Percentiles rank a stretch among this genome's conserved stretches.
These are phyloP conservation scores for Tricholauxania praeusta DNA, from an alignment of 2,888 invertebrate genomes.

Conservation along the genomic window DNA sequence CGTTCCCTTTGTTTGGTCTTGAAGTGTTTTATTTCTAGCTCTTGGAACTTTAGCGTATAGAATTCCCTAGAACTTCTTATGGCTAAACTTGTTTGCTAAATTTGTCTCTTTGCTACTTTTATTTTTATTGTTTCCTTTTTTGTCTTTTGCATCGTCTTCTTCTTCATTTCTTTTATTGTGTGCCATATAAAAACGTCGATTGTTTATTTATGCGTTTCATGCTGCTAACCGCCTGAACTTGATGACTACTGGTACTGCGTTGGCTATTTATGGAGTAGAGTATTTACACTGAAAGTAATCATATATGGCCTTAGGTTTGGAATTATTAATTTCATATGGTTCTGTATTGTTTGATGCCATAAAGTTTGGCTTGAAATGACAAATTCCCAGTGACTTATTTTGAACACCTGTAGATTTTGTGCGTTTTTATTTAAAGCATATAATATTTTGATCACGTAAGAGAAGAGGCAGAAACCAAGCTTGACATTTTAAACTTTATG, in stretches of 20 bases:
- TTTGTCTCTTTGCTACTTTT: conserved; percentile 13
- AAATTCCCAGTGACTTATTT: no score
- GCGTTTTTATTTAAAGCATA: no score
- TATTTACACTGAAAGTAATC: no score
- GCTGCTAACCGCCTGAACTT: conserved; percentile 33
- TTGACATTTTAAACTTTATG: no score
- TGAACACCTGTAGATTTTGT: no score
- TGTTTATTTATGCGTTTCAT: conserved; percentile 32
- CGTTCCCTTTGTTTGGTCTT: conserved; percentile 30
- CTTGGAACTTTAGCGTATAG: background rate
- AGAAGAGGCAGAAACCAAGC: no score
- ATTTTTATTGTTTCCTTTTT: conserved; percentile 13
- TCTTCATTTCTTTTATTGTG: conserved; percentile 3
- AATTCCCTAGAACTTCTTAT: conserved; percentile 13
- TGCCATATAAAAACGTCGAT: background rate
- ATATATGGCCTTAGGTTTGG: no score
- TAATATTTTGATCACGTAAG: no score
- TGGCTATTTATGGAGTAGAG: background rate
- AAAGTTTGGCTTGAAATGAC: no score
- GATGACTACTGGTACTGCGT: conserved; percentile 7
- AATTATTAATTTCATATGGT: no score
- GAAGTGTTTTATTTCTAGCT: background rate
- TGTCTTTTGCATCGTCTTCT: background rate
- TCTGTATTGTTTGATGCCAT: no score
- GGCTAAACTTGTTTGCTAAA: conserved; percentile 29